phyloP scores from a whole-genome alignment of 1,140 invertebrate species.

The Amyelois transitella region DNA sequence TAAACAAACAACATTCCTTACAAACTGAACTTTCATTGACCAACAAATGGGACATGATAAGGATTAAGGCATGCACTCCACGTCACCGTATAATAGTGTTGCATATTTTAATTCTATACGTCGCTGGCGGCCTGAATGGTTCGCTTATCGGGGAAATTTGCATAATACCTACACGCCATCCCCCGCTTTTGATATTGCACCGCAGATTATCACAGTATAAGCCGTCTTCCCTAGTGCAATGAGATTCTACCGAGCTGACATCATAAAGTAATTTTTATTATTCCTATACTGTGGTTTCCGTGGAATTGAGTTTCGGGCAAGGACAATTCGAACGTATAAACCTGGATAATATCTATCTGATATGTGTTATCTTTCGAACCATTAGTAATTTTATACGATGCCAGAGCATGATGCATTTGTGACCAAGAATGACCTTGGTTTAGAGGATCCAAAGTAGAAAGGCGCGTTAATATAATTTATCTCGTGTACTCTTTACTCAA shows the following conservation, averaged over 20 bases:
- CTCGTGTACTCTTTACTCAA: too few relatives aligned
- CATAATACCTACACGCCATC: constrained; percentile 33
- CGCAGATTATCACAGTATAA: constrained; percentile 37
- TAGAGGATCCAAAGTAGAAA: too few relatives aligned
- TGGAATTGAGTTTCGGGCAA: neutral
- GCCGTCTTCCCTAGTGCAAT: constrained; percentile 27
- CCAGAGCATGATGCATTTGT: too few relatives aligned
- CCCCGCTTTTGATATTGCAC: constrained; percentile 36
- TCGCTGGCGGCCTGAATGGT: constrained; percentile 15
- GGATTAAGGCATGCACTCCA: neutral
- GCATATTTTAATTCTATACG: constrained; percentile 35
- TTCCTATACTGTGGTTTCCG: neutral
- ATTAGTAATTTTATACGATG: too few relatives aligned
- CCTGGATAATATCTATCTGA: too few relatives aligned
- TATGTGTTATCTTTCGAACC: too few relatives aligned
- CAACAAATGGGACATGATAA: neutral
- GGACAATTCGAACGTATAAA: neutral
- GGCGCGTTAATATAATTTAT: too few relatives aligned
- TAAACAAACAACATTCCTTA: too few relatives aligned
- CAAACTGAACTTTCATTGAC: too few relatives aligned
- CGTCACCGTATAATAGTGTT: neutral
- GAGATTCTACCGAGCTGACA: neutral
- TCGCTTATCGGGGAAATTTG: constrained; percentile 36
- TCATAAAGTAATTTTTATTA: neutral
- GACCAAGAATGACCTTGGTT: neutral